Base-by-base conservation (phyloP, 2,113 vertebrate genomes). In the Anhinga anhinga region DNA sequence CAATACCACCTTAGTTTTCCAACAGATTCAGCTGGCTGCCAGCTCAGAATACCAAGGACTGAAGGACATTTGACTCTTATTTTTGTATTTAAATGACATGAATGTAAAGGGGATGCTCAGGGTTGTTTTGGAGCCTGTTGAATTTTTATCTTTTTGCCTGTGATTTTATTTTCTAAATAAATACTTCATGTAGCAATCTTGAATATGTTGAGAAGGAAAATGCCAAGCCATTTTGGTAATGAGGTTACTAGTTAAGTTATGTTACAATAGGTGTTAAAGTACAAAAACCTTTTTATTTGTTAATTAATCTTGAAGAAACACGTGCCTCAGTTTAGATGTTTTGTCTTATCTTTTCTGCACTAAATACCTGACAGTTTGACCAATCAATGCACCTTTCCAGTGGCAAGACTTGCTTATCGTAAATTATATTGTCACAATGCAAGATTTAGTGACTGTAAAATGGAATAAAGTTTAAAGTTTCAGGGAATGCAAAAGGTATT, bases 91-190 rank as follows among this genome's bases (percentile, higher is more conserved):
- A 97, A 98, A 97, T 98, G 98, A 99, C 97, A 98, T 99, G 99
- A 99, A 99, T 99, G 99, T 99, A 99, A 98, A 98, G 98, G 98
- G 98, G 98, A 98, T 98, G 98, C 99, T 99, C 99, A 99, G 99
- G 99, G 99, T 98, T 99, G 95, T 98, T 98, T 98, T 98, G 98
- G 98, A 98, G 98, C 98, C 98, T 98, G 98, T 98, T 98, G 97
- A 98, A 98, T 98, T 98, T 98, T 97, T 98, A 98, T 98, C 97
- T 98, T 95, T 96, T 98, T 98, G 98, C 98, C 98, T 98, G 97
- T 98, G 94, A 98, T 96, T 98, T 97, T 97, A 96, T 98, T 98
- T 98, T 96, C 96, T 97, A 98, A 98, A 97, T 90, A 82, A 97
- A 97, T 98, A 97, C 96, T 97, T 98, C 95, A 95, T 97, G 96